Evolutionary conservation across 37 sponge, comb jelly and placozoan species (phyloP).

Genomic region (Halisarca cf. caerulea): DNA sequence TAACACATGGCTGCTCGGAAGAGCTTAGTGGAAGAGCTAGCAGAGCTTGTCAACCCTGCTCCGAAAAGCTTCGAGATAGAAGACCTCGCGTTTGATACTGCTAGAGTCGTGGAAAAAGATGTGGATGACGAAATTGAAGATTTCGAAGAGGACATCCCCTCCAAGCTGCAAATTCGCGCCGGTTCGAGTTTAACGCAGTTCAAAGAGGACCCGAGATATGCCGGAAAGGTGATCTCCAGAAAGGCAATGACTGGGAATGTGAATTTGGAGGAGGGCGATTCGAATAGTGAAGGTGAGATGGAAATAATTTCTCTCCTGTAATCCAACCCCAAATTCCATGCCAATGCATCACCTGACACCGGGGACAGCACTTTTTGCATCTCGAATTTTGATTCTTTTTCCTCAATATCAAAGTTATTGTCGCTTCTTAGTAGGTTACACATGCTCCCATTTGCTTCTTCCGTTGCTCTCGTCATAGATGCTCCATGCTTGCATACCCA

Average conservation of each 20-base stretch:
- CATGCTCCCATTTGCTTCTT: too few species aligned
- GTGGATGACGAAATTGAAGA: neutral
- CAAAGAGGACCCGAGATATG: constrained; percentile 64
- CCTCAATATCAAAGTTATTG: too few species aligned
- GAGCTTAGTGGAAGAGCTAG: constrained; percentile 50
- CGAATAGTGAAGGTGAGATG: too few species aligned
- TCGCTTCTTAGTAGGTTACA: too few species aligned
- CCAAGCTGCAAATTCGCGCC: neutral
- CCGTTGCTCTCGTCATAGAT: too few species aligned
- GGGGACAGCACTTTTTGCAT: too few species aligned
- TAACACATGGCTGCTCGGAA: neutral
- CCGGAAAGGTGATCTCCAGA: constrained; percentile 57
- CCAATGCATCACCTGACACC: too few species aligned
- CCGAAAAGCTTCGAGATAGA: constrained; percentile 63
- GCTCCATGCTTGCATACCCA: too few species aligned
- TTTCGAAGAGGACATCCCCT: neutral
- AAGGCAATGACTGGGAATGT: neutral
- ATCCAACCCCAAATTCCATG: too few species aligned
- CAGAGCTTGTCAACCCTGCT: constrained; percentile 48
- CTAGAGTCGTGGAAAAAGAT: neutral
- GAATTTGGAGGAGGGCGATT: neutral
- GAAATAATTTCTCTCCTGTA: too few species aligned
- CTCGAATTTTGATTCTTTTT: too few species aligned
- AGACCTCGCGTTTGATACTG: neutral
- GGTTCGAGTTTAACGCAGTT: too few species aligned